phyloP scores from a whole-genome alignment of 2,797 vertebrate genomes.

The Thaleichthys pacificus region DNA sequence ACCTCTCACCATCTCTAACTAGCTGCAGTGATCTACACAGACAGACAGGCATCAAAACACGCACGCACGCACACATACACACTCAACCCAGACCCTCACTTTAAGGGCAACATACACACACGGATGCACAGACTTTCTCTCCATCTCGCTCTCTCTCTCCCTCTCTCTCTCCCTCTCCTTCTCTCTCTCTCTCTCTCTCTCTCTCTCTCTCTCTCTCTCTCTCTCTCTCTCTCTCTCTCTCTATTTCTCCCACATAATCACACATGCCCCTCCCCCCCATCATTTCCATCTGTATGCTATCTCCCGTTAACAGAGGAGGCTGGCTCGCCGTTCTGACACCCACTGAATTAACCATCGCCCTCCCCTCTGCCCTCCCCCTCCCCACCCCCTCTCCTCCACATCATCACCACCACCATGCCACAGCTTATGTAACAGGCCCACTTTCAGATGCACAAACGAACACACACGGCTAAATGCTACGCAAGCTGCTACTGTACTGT shows the following conservation, averaged over 20 bases:
- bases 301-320: constrained; percentile 53
- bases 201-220: too few species aligned
- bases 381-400: constrained; percentile 14
- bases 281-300: constrained; percentile 69
- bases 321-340: constrained; percentile 49
- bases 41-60: constrained; percentile 41
- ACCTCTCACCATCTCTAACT: constrained; percentile 32
- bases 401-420: constrained; percentile 31
- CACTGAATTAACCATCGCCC: constrained; percentile 57
- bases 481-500: not conserved
- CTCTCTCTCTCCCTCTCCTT: not conserved
- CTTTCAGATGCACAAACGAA: constrained; percentile 40
- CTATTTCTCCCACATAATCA: constrained; percentile 15
- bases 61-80: not conserved
- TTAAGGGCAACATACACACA: too few species aligned
- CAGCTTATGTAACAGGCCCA: constrained; percentile 65
- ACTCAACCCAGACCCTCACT: not conserved
- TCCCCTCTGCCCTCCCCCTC: constrained; percentile 25
- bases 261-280: constrained; percentile 38
- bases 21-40: constrained; percentile 47
- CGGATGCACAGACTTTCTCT: not conserved
- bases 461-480: not conserved
- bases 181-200: not conserved
- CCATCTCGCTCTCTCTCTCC: not conserved
- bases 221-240: too few species aligned